These are phyloP conservation scores for Umimayanthus chanpuru DNA, from an alignment of 92 coral and sea anemone species.

Conservation along the genomic window DNA sequence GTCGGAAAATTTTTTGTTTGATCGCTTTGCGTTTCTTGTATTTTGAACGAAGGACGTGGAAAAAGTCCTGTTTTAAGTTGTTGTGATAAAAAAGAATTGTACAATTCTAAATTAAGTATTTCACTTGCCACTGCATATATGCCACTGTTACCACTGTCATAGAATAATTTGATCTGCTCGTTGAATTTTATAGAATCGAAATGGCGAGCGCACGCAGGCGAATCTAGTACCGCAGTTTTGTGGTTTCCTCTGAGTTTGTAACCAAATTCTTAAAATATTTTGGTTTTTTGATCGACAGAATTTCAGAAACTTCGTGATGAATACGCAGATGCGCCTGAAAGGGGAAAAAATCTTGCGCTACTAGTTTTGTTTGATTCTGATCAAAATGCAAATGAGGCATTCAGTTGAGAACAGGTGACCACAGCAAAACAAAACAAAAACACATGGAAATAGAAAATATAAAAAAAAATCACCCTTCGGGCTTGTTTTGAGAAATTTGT, in stretches of 20 bases:
- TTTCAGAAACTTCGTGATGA: no score
- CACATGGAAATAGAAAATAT: neutral
- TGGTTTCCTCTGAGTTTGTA: no score
- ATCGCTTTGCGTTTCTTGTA: neutral
- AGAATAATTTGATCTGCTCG: neutral
- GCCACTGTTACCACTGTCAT: no score
- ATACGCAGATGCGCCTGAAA: no score
- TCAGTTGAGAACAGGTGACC: neutral
- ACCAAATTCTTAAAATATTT: no score
- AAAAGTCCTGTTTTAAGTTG: neutral
- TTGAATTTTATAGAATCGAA: neutral
- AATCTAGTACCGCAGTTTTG: no score
- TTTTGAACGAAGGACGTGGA: no score
- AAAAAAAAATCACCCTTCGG: neutral
- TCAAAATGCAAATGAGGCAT: constrained; percentile 13
- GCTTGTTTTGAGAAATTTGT: neutral
- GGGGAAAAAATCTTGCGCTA: neutral
- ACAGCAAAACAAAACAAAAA: neutral
- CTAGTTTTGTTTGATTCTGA: neutral
- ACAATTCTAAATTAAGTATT: no score
- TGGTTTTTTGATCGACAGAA: no score
- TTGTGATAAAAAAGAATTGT: neutral
- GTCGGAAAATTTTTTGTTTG: neutral
- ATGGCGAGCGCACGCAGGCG: no score
- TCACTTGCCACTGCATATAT: neutral